Evolutionary conservation across 1,140 invertebrate species (phyloP), one percentile per base, ranked within the genome.

Genomic region (Ganaspis sp.): DNA sequence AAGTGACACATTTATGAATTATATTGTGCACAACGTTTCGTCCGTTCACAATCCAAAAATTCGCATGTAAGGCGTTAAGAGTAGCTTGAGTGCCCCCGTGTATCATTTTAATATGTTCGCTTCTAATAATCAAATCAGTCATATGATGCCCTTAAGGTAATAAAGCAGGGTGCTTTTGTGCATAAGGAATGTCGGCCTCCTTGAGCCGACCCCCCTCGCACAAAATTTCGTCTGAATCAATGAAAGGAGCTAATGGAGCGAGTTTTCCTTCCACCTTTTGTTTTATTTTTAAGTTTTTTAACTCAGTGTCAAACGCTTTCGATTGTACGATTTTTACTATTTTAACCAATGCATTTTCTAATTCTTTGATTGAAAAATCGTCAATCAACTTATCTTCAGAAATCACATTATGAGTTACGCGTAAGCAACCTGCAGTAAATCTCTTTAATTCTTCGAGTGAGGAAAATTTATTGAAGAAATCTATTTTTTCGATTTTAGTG

Each of bases 1-100:
- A 84, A 9, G 4, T 72, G 6, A 85, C 34, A 70, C 84, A 87
- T 54, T 76, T 76, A 9, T 78, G n/a, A 40, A 85, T 53, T n/a
- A 83, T 73, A 23, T 81, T 77, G 29, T 79, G 84, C 6, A 84
- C 76, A 37, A 75, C 29, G 23, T 76, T 15, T 64, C 77, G 74
- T 19, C 82, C 83, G 75, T 37, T 71, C 21, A 84, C 23, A 40
- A 72, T 74, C 81, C 73, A 87, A 75, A 75, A 86, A 69, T 29
- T 81, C 54, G 85, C 11, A 15, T 42, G 40, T 2, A 42, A 9
- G 2, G 29, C 29, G 6, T 34, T 34, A 3, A 34, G 29, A 3
- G 29, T 34, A 6, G 29, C 6, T 34, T 34, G 40, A 3, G 40
- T 42, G 2, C 40, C 40, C 2, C 40, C 40, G 11, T 42, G 40